These are phyloP conservation scores for Apodemia hepburni DNA, from an alignment of 2,888 invertebrate species.

Conservation along the genomic window DNA sequence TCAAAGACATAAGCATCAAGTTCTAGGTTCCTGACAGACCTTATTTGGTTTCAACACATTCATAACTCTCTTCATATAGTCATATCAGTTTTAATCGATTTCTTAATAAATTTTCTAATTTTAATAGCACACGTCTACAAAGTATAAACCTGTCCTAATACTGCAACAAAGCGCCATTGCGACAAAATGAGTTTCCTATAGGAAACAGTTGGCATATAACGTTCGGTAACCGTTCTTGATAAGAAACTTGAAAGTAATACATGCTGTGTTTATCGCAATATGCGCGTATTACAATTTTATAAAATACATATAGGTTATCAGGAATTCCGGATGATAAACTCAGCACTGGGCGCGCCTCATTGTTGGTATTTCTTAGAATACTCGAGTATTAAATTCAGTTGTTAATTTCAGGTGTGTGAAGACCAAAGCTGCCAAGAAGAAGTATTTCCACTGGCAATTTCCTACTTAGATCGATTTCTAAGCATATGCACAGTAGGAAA, in stretches of 20 bases:
- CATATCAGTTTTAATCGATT: background rate
- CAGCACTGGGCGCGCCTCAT: constrained; percentile 46
- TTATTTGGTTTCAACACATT: background rate
- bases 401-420: constrained; percentile 89
- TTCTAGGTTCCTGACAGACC: background rate
- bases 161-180: constrained; percentile 9
- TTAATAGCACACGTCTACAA: background rate
- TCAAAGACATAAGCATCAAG: background rate
- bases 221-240: constrained; percentile 35
- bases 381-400: constrained; percentile 19
- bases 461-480: constrained; percentile 96
- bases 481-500: constrained; percentile 90
- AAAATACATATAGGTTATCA: constrained; percentile 69
- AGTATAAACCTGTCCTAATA: constrained; percentile 11
- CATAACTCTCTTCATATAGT: background rate
- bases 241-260: constrained; percentile 50
- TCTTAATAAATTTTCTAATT: background rate
- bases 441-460: constrained; percentile 95
- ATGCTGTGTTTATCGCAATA: constrained; percentile 62
- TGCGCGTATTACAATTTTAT: constrained; percentile 60
- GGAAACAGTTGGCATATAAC: constrained; percentile 30
- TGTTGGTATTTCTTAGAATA: constrained; percentile 39
- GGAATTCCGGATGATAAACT: constrained; percentile 69
- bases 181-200: constrained; percentile 14
- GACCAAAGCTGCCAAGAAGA: constrained; percentile 96